Percentiles rank a stretch among this genome's conserved stretches.
These are phyloP conservation scores for Chaenogobius annularis DNA, from an alignment of 2,113 vertebrate species.

Conservation along the genomic window DNA sequence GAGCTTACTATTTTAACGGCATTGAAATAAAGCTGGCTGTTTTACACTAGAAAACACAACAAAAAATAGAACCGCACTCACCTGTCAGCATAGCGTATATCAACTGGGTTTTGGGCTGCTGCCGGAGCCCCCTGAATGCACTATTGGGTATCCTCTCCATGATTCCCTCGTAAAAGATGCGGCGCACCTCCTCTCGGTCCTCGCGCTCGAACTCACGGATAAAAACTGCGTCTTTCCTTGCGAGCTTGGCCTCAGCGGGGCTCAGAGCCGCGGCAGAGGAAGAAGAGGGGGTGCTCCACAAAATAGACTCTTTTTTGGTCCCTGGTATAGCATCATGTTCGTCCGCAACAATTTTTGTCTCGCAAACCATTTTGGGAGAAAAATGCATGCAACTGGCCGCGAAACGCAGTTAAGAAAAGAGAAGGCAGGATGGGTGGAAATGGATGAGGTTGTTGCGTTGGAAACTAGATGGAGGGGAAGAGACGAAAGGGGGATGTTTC, in stretches of 20 bases:
- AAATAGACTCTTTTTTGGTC: conserved; percentile 86
- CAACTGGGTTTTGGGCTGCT: conserved; percentile 87
- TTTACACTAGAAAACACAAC: background rate
- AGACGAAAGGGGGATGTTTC: conserved; percentile 67
- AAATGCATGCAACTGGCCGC: conserved; percentile 95
- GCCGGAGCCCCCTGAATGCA: conserved; percentile 87
- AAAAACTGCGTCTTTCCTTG: conserved; percentile 76
- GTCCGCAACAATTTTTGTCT: conserved; percentile 96
- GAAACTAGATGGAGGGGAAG: conserved; percentile 52
- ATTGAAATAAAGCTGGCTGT: background rate
- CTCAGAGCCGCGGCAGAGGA: no score
- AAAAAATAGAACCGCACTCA: conserved; percentile 70
- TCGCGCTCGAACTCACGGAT: conserved; percentile 90
- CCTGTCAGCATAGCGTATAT: conserved; percentile 87
- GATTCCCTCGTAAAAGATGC: conserved; percentile 95
- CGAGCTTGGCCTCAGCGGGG: conserved; percentile 75
- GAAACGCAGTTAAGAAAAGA: conserved; percentile 45
- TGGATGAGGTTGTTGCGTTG: conserved; percentile 49
- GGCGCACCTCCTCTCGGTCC: conserved; percentile 86
- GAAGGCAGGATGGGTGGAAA: conserved; percentile 42
- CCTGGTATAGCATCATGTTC: conserved; percentile 89
- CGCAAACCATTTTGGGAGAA: conserved; percentile 97
- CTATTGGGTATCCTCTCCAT: conserved; percentile 95
- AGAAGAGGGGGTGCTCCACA: conserved; percentile 85
- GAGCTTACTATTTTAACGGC: background rate